These are phyloP conservation scores for Diarsia brunnea DNA, from an alignment of 2,888 invertebrate genomes.

Conservation along the genomic window DNA sequence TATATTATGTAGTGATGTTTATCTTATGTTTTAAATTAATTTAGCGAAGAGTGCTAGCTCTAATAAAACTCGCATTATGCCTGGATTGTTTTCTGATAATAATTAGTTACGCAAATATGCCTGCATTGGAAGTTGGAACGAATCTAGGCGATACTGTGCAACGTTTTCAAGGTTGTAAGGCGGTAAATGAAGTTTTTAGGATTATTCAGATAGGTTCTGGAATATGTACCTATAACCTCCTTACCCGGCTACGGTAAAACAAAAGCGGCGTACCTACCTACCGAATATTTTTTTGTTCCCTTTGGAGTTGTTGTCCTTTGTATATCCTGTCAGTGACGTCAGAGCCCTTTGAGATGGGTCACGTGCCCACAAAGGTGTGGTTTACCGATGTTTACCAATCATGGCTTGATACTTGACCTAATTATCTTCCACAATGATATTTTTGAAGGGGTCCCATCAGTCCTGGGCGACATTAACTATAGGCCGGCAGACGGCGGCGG, in stretches of 20 bases:
- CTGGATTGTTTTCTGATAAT: constrained; percentile 52
- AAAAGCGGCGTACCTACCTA: background rate
- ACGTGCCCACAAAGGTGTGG: constrained; percentile 49
- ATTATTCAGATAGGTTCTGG: background rate
- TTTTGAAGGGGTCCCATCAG: constrained; percentile 54
- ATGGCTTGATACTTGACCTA: constrained; percentile 58
- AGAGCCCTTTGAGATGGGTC: constrained; percentile 2
- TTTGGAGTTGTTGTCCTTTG: background rate
- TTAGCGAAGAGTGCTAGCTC: constrained; percentile 9
- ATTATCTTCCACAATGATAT: constrained; percentile 53
- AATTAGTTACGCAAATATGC: constrained; percentile 53
- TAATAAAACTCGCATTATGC: constrained; percentile 22
- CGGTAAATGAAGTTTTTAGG: background rate
- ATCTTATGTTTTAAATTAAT: no score
- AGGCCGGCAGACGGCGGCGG: constrained; percentile 77
- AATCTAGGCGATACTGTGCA: constrained; percentile 37
- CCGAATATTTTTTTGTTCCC: background rate
- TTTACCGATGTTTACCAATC: constrained; percentile 44
- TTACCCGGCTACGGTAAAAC: background rate
- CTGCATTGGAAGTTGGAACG: constrained; percentile 41
- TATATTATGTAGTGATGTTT: no score
- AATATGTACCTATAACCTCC: background rate
- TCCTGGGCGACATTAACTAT: constrained; percentile 59
- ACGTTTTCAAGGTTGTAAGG: constrained; percentile 35
- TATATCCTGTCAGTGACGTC: constrained; percentile 4